Base-by-base conservation (phyloP, 2,888 invertebrate species). In the Choristoneura rosaceana region DNA sequence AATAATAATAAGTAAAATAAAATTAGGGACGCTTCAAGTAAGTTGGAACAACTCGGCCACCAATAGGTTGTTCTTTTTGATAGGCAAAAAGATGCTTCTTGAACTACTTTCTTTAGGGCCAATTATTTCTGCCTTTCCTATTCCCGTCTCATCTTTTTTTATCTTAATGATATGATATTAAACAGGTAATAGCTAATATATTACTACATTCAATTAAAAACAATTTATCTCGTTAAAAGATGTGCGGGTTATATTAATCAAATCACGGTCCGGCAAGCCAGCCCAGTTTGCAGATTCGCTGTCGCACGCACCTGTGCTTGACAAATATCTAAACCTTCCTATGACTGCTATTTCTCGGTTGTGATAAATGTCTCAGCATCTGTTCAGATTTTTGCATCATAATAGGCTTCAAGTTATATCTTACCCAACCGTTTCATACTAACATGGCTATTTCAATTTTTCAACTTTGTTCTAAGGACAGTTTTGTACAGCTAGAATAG, bases 81-180 rank as follows among this genome's bases (percentile, higher is more conserved):
- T n/a, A n/a, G n/a, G n/a, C n/a, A n/a, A n/a, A n/a, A n/a, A n/a
- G n/a, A n/a, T n/a, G n/a, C n/a, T n/a, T n/a, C n/a, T n/a, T n/a
- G n/a, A n/a, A n/a, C n/a, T n/a, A n/a, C n/a, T n/a, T n/a, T n/a
- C n/a, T n/a, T 66, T 71, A 69, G 70, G 82, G 79, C 85, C 84
- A 86, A 88, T 89, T 88, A 86, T 85, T 82, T 83, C 78, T 79
- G 80, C 83, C 81, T 77, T 81, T 81, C 78, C 81, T 81, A 79
- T 76, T 81, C 83, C 82, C 78, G 76, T 74, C 74, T 75, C 69
- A 75, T 76, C 79, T 78, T 82, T 81, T 82, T 83, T 80, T 59
- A 65, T 60, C 58, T 71, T 69, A 73, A 74, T 77, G 67, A 76
- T 75, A 77, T 74, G 70, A 75, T 67, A 73, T 71, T 74, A 70